A percentile compares a stretch with the other conserved stretches of the same genome.
Conservation (phyloP, 2,888 invertebrate species). For the Dynastes tityus region DNA sequence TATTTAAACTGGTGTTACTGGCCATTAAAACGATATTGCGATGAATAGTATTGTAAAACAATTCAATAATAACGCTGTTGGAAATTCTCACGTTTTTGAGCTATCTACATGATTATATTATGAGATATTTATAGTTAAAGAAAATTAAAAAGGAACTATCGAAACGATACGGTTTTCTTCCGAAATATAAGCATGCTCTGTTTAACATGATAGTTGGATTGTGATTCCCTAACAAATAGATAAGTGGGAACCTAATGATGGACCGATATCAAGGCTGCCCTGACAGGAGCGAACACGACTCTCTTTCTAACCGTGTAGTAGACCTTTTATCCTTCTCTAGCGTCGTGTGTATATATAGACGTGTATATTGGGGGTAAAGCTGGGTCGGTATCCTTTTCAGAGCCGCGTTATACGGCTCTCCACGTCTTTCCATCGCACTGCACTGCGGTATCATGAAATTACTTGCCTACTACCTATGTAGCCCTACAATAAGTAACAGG, state of each 20-base stretch:
- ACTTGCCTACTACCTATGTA: conserved; percentile 55
- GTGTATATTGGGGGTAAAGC: not conserved
- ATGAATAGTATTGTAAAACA: too few species aligned
- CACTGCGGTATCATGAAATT: conserved; percentile 57
- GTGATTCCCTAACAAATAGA: conserved; percentile 19
- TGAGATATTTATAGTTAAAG: not conserved
- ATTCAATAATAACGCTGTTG: too few species aligned
- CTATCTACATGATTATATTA: too few species aligned
- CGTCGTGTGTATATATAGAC: conserved; percentile 13
- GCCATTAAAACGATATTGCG: too few species aligned
- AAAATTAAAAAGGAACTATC: not conserved
- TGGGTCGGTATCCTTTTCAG: conserved; percentile 39
- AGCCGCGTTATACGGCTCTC: conserved; percentile 10
- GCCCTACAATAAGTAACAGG: conserved; percentile 57
- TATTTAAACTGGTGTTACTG: too few species aligned
- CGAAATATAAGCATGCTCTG: conserved; percentile 8
- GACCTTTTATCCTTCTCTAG: conserved; percentile 8
- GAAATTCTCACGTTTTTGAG: too few species aligned
- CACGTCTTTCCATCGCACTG: conserved; percentile 50
- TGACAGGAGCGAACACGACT: conserved; percentile 11
- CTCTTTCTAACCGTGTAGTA: not conserved
- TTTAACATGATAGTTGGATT: conserved; percentile 22
- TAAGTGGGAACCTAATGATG: conserved; percentile 31
- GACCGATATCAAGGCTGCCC: conserved; percentile 27
- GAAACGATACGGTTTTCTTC: not conserved